Conservation (phyloP, 2,113 vertebrate species). For the Boleophthalmus pectinirostris region DNA sequence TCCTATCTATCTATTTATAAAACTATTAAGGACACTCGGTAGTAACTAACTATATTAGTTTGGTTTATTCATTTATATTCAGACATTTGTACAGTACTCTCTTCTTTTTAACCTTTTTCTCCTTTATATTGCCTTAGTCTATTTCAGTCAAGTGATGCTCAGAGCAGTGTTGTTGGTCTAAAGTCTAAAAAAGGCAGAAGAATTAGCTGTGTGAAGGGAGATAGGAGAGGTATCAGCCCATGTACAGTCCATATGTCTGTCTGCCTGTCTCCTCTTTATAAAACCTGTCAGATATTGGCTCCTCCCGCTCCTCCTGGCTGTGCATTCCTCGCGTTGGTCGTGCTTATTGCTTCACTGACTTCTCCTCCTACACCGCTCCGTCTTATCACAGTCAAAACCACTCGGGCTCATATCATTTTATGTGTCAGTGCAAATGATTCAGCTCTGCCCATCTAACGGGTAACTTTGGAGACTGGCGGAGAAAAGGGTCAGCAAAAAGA, state of each 20-base stretch:
- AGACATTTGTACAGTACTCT: too few relatives aligned
- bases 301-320: constrained; percentile 32
- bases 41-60: too few relatives aligned
- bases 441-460: not conserved
- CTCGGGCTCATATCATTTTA: not conserved
- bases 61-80: too few relatives aligned
- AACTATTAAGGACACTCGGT: too few relatives aligned
- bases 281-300: constrained; percentile 52
- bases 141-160: not conserved
- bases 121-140: not conserved
- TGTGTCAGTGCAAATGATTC: not conserved
- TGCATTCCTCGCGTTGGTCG: constrained; percentile 46
- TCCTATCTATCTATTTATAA: too few relatives aligned
- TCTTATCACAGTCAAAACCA: not conserved
- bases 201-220: constrained; percentile 24
- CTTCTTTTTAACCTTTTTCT: not conserved
- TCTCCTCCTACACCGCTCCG: not conserved
- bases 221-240: constrained; percentile 53
- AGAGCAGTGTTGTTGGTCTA: not conserved
- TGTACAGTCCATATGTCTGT: constrained; percentile 45
- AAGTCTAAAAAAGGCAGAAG: constrained; percentile 16
- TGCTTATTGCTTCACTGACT: constrained; percentile 44
- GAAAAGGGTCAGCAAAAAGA: not conserved
- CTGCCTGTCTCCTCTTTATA: constrained; percentile 33
- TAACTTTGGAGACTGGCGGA: not conserved